A percentile compares a stretch with the other conserved stretches of the same genome.
phyloP scores from a whole-genome alignment of 1,140 invertebrate species.

The Zaprionus vittiger region DNA sequence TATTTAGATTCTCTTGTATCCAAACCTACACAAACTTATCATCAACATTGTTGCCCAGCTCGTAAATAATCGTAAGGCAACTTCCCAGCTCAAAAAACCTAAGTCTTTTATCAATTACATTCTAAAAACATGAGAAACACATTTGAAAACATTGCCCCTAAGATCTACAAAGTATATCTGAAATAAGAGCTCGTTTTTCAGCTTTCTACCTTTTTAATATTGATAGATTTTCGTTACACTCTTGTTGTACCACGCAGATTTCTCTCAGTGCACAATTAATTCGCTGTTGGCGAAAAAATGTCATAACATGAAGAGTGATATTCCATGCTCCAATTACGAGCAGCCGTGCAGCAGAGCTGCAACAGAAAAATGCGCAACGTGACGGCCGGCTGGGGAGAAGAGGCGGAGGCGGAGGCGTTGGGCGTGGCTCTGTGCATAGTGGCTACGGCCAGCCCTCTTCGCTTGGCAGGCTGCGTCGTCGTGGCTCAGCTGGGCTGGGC shows the following conservation, averaged over 20 bases:
- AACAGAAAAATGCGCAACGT: constrained; percentile 65
- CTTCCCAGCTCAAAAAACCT: no score
- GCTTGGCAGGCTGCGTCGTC: neutral
- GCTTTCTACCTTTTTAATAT: neutral
- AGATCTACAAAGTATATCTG: no score
- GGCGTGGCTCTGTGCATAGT: constrained; percentile 7
- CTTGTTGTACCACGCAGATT: constrained; percentile 2
- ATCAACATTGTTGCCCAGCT: no score
- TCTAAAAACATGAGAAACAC: no score
- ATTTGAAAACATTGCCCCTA: no score
- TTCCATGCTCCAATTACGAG: constrained; percentile 84
- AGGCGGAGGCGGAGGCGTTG: neutral
- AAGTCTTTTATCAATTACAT: no score
- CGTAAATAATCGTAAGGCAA: no score
- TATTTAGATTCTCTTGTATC: no score
- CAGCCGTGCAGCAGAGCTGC: constrained; percentile 60
- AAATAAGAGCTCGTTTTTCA: neutral
- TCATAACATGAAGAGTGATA: constrained; percentile 84
- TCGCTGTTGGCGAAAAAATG: constrained; percentile 81
- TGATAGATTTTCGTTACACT: neutral
- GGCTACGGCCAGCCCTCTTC: constrained; percentile 6
- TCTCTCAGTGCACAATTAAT: constrained; percentile 76
- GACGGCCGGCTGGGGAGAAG: constrained; percentile 29
- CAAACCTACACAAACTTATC: no score
- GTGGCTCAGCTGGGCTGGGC: constrained; percentile 14